Evolutionary conservation across 1,140 invertebrate genomes (phyloP).

Genomic region (Saxidomus purpurata): DNA sequence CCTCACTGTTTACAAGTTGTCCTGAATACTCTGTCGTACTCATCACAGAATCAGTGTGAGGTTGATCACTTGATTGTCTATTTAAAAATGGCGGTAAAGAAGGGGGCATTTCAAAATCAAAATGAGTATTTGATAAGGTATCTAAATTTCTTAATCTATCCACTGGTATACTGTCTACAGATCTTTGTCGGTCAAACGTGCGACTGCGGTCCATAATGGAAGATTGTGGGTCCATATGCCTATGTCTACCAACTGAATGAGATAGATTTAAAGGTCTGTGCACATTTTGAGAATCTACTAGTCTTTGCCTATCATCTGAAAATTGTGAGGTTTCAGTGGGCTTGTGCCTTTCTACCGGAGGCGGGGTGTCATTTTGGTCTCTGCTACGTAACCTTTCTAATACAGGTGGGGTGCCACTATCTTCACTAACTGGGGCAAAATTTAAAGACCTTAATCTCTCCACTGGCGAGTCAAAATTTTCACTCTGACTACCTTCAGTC

Average conservation of each 20-base stretch:
- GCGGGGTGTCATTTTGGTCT: slow-evolving; percentile 37
- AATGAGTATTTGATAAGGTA: slow-evolving; percentile 36
- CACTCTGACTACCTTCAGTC: slow-evolving; percentile 7
- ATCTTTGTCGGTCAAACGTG: slow-evolving; percentile 43
- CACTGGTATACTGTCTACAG: slow-evolving; percentile 58
- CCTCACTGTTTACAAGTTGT: slow-evolving; percentile 45
- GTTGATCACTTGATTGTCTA: slow-evolving; percentile 26
- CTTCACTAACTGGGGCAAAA: slow-evolving; percentile 35
- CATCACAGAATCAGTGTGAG: slow-evolving; percentile 12
- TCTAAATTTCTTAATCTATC: slow-evolving; percentile 47
- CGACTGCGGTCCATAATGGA: slow-evolving; percentile 45
- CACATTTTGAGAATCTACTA: slow-evolving; percentile 27
- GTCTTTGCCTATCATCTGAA: background rate
- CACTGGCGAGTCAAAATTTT: slow-evolving; percentile 62
- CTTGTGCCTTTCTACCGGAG: slow-evolving; percentile 41
- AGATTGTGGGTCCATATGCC: slow-evolving; percentile 25
- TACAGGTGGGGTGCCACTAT: background rate
- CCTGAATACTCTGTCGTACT: background rate
- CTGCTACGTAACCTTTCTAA: slow-evolving; percentile 35
- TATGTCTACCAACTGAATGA: slow-evolving; percentile 49
- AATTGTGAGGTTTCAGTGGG: background rate
- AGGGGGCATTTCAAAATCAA: slow-evolving; percentile 57
- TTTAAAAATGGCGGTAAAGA: slow-evolving; percentile 57
- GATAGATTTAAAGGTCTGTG: slow-evolving; percentile 60
- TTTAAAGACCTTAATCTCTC: slow-evolving; percentile 60